phyloP scores from a whole-genome alignment of 37 sponge, comb jelly and placozoan genomes.

The Aplysina aerophoba region DNA sequence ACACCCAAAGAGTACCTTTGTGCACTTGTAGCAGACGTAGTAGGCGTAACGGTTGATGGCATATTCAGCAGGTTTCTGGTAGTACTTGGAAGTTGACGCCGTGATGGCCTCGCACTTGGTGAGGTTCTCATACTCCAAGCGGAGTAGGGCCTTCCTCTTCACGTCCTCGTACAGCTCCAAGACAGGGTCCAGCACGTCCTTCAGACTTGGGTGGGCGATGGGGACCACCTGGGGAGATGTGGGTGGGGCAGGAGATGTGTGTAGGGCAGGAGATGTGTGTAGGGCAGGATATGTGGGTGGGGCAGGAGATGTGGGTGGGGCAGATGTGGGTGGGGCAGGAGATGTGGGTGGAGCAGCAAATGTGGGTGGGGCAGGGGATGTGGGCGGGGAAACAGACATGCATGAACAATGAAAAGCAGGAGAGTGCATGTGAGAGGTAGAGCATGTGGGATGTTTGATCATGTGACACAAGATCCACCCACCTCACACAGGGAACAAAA shows the following conservation, averaged over 20 bases:
- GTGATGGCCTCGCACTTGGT: slow-evolving; percentile 86
- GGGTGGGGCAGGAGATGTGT: neutral
- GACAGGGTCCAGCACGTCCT: slow-evolving; percentile 76
- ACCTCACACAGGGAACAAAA: slow-evolving; percentile 97
- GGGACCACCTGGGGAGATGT: slow-evolving; percentile 61
- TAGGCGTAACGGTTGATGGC: slow-evolving; percentile 95
- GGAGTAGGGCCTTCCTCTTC: slow-evolving; percentile 85
- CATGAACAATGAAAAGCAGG: no score
- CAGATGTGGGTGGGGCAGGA: no score
- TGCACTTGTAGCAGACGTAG: slow-evolving; percentile 97
- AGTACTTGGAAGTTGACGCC: slow-evolving; percentile 80
- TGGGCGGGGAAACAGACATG: neutral
- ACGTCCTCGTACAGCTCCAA: slow-evolving; percentile 83
- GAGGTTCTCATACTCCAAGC: slow-evolving; percentile 94
- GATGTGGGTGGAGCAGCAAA: no score
- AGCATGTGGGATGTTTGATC: no score
- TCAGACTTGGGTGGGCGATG: slow-evolving; percentile 76
- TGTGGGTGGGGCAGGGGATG: neutral
- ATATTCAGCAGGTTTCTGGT: slow-evolving; percentile 91
- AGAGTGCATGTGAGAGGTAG: no score
- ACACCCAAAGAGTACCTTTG: slow-evolving; percentile 75
- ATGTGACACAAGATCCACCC: neutral
- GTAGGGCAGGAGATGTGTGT: neutral
- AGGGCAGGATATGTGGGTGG: neutral
- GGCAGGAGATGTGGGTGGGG: neutral